Base-by-base conservation (phyloP, 2,888 invertebrate genomes). In the Pristionchus arcanus region DNA sequence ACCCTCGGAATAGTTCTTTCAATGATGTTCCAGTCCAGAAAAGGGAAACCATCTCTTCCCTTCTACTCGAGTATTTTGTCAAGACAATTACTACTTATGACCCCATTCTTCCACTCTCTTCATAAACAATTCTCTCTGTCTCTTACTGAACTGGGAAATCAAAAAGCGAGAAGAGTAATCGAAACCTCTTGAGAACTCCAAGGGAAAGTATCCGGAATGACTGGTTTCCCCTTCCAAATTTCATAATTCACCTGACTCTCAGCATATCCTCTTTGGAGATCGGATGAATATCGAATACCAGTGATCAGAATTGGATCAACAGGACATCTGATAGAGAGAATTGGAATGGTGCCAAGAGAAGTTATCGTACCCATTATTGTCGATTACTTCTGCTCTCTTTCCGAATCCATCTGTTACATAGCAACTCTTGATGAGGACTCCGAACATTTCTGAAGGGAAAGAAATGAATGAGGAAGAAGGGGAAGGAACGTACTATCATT, bases 341-440 rank as follows among this genome's bases (percentile, higher is more conserved):
- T 81, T 16, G 31, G 19, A n/a, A 55, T 19, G 55, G 19, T 25
- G 31, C 16, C 21, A 59, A 25, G 85, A 55, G 42, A 49, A 49
- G 42, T 16, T 59, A 85, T 1, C 66, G 34, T 49, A 89, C 89
- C 89, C 89, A n/a, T 89, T 53, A 16, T 84, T 90, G 74, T 95
- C 95, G 83, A 95, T 95, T 19, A 95, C 95, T 42, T 94, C 94
- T 0, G 94, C 92, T 68, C 93, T 91, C 90, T 94, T 92, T 25
- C 94, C 94, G 85, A 95, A 94, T 37, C 95, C 95, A 90, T 95
- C 95, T 3, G 95, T 95, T 42, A 95, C 95, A 90, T 95, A 95
- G 90, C 95, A 95, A 90, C 94, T 95, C 90, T 94, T 94, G 91
- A 95, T 92, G 37, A 95, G 92, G 5, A 95, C 92, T n/a, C 95